Conservation (phyloP, 2,113 vertebrate genomes). For the Dipodomys spectabilis region DNA sequence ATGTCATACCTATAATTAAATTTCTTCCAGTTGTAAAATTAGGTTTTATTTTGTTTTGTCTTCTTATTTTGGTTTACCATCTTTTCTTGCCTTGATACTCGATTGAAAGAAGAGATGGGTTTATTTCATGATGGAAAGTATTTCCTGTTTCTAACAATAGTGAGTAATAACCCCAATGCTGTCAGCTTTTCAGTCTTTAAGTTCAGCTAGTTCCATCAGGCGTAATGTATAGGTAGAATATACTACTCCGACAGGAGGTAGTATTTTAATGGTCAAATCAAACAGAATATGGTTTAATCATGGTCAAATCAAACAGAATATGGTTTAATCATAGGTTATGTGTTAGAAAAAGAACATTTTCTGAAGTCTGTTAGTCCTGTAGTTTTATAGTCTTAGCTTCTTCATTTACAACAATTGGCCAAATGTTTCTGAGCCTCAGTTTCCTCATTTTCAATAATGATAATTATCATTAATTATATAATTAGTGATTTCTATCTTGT, state of each 20-base stretch:
- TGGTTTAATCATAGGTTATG: background rate
- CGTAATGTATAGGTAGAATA: background rate
- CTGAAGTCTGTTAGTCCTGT: background rate
- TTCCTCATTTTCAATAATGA: background rate
- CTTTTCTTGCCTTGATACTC: background rate
- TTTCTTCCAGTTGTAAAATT: background rate
- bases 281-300: conserved; percentile 34
- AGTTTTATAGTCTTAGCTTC: background rate
- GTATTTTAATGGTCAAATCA: conserved; percentile 47
- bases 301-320: conserved; percentile 13
- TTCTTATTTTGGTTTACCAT: conserved; percentile 29
- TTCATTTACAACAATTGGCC: conserved; percentile 6
- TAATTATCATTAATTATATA: no score
- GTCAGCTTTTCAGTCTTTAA: conserved; percentile 13
- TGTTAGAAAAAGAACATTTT: background rate
- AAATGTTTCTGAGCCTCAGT: background rate
- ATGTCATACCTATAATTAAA: background rate
- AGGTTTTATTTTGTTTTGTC: background rate
- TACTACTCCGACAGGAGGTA: background rate
- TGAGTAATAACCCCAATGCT: background rate
- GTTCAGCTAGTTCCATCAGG: background rate
- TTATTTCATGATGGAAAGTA: background rate
- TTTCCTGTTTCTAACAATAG: conserved; percentile 7
- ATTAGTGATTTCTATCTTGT: background rate
- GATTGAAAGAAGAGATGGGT: background rate